Evolutionary conservation across 2,888 invertebrate species (phyloP).

Genomic region (Lycia hirtaria): DNA sequence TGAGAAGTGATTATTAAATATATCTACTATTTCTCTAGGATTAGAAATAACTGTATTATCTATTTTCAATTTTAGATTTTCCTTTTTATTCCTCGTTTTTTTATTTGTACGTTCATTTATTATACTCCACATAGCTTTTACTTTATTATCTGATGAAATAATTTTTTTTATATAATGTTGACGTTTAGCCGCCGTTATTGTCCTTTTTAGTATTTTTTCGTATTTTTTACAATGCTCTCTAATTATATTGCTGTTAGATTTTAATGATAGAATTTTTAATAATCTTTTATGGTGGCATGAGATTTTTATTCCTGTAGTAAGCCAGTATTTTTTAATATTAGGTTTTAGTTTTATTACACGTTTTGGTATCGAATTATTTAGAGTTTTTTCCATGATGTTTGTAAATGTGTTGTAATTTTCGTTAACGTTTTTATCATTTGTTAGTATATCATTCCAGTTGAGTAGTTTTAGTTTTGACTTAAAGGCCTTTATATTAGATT

Average conservation of each 20-base stretch:
- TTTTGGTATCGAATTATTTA: neutral
- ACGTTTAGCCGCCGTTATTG: too few species aligned
- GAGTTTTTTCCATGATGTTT: too few species aligned
- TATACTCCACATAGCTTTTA: too few species aligned
- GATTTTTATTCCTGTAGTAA: neutral
- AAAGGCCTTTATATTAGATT: neutral
- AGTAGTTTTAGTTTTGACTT: neutral
- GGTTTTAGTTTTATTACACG: neutral
- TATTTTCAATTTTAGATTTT: too few species aligned
- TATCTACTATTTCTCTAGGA: too few species aligned
- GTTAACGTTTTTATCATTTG: neutral
- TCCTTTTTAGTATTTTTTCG: neutral
- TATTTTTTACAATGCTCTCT: neutral
- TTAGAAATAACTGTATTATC: too few species aligned
- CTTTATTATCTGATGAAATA: too few species aligned
- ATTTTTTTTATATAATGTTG: too few species aligned
- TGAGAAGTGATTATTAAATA: too few species aligned
- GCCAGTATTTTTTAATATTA: neutral
- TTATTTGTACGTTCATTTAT: too few species aligned
- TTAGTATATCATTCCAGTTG: neutral
- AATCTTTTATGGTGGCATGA: constrained; percentile 1
- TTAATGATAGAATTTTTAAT: neutral
- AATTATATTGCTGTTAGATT: neutral
- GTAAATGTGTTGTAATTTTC: neutral
- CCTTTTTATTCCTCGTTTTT: too few species aligned